Evolutionary conservation across 35 echinoderm and acorn worm species (phyloP), one percentile per base, ranked within the genome.

Genomic region (Apostichopus californicus): DNA sequence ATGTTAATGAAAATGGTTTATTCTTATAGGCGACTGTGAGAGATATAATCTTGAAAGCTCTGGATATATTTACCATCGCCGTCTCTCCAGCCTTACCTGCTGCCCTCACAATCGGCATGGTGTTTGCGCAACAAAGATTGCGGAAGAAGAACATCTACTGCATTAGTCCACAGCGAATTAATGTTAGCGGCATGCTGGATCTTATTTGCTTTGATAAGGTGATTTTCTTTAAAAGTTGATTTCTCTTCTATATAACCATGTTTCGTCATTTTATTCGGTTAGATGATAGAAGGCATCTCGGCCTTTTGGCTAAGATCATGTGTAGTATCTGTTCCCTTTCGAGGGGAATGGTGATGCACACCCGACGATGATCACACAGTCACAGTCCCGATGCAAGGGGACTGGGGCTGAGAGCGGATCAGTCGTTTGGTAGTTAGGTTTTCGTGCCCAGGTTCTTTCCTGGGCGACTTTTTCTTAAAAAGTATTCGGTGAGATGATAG

Each of bases 151-250:
- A 88, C 14, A 99, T 99, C 15, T 99, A 94, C 85, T 99, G 97
- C 82, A 99, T 99, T 23, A 99, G 97, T 78, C 97, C 97, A 46
- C 97, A 99, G 72, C 75, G 97, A 94, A 99, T 99, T 56, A 99
- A 99, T 68, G n/a, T 99, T 5, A 94, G 95, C 24, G 97, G 97
- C 6, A 96, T 94, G 92, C 77, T 99, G 77, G 95, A 99, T 81
- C 93, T 99, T 61, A 86, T 99, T 25, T 99, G 97, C 61, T 99
- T 99, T 78, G 97, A 99, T 61, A 99, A 99, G 93, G 97, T 96
- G 89, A 80, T 57, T 57, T 20, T 4, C 4, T 1, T 75, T 18
- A 6, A 75, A 75, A 75, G 18, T 14, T 68, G 11, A 68, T 11
- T 14, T 14, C 11, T 68, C 11, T 18, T 68, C 18, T 14, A 68